Evolutionary conservation across 2,113 vertebrate genomes (phyloP), one percentile per base, ranked within the genome.

Genomic region (Labeo rohita): DNA sequence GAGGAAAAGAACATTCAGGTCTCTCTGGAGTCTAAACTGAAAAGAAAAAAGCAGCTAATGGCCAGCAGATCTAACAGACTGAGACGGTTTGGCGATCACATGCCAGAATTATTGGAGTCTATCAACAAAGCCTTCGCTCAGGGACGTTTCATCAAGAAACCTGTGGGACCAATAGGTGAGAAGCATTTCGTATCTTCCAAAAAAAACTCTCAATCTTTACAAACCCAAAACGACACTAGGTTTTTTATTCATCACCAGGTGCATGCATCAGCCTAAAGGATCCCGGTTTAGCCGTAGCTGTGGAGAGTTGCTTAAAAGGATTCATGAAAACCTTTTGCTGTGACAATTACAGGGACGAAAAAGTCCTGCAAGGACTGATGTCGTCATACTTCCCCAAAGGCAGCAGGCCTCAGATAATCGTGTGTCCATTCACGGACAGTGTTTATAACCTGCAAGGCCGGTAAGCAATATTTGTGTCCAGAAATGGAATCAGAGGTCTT

Each of bases 301-400:
- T 97, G 1, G 96, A 97, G 86, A 91, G 89, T 80, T 97, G 96
- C 84, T 92, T 97, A 56, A 94, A 95, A 89, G 2, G 84, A 79
- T 92, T 96, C 36, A 86, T 96, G 81, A 94, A 90, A 45, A 95
- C 95, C 12, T 97, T 95, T 89, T 97, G 96, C 88, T 96, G 96
- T 88, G 95, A 97, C 88, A 96, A 95, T 87, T 92, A 96, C 83
- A 90, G 59, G 0, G 96, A 97, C 86, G 96, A 96, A 90, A 91
- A 87, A 86, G 75, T 88, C n/a, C 93, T 97, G 72, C 95, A 97
- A 85, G 56, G 21, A 2, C 63, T 96, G 70, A 96, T 96, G 95
- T 87, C 90, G 49, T 92, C 86, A 8, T 90, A 93, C 76, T 96
- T 90, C 85, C 7, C 90, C 15, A 84, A 0, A 75, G 94, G 92